Base-by-base conservation (phyloP, 2,888 invertebrate genomes). In the Volucella inanis region DNA sequence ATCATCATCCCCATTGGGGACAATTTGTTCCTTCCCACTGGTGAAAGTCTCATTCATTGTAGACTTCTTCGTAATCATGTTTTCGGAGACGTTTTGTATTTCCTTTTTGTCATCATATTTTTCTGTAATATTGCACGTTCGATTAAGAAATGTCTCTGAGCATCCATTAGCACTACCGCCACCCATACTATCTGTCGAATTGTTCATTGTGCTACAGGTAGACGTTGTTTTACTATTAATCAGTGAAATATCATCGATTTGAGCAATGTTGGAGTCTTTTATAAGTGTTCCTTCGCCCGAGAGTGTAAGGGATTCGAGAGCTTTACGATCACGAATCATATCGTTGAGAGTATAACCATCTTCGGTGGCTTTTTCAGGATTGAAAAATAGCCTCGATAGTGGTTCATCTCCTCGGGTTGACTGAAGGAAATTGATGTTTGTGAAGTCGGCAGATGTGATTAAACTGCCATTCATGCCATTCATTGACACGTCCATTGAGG, bases 371-470 rank as follows among this genome's bases (percentile, higher is more conserved):
- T 89, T 89, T 59, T 87, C 83, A 8, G 75, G 67, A 38, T 81
- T 68, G 59, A 89, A 84, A 84, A 89, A 87, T 65, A 89, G 88
- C 39, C 78, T 78, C 54, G 82, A 82, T 76, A 87, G 59, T 1
- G 84, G 72, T 11, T 85, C 79, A 74, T 88, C 87, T 57, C 89
- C 89, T 18, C 89, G 88, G 2, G 89, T 89, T 9, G 91, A 90
- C 74, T 91, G 91, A 41, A 91, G 87, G 84, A 91, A 91, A 74
- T 90, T 90, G n/a, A 91, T 88, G 82, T 91, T 91, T 3, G 49
- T 89, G 77, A 92, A 92, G 81, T 92, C 92, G 8, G 91, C 91
- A 31, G 92, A 92, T 41, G 91, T 92, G 41, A 92, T 91, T 6
- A 92, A 89, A 18, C 92, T 92, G 75, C 89, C 91, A 74, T 89